Evolutionary conservation across 2,888 invertebrate species (phyloP).

Genomic region (Melanchra persicariae): DNA sequence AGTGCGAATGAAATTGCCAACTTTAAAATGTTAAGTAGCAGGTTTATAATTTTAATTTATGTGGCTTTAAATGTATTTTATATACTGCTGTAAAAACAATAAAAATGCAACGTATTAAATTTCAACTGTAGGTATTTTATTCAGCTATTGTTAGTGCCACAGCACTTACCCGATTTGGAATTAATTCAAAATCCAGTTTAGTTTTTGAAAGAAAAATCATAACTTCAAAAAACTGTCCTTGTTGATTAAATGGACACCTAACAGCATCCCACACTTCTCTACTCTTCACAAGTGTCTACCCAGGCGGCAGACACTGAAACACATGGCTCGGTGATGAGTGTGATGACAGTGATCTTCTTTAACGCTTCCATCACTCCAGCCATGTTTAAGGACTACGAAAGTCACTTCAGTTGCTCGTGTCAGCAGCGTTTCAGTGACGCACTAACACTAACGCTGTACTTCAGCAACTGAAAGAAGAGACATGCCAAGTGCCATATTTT

Average conservation of each 20-base stretch:
- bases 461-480: no score
- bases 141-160: not conserved
- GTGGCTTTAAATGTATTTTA: slow-evolving; percentile 36
- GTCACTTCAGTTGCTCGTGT: no score
- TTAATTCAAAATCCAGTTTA: not conserved
- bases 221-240: not conserved
- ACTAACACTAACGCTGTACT: no score
- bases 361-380: no score
- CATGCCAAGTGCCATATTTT: no score
- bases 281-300: not conserved
- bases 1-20: slow-evolving; percentile 42
- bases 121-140: slow-evolving; percentile 10
- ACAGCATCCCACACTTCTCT: not conserved
- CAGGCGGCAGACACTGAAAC: no score
- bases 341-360: no score
- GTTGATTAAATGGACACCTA: not conserved
- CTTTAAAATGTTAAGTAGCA: slow-evolving; percentile 45
- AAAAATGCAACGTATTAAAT: slow-evolving; percentile 4
- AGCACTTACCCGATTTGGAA: no score
- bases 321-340: not conserved
- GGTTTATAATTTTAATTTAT: slow-evolving; percentile 44
- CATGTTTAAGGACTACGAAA: no score
- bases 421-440: no score
- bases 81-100: slow-evolving; percentile 17
- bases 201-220: not conserved